These are phyloP conservation scores for Rhimphoctona megacephalus DNA, from an alignment of 2,888 invertebrate genomes.

Conservation along the genomic window DNA sequence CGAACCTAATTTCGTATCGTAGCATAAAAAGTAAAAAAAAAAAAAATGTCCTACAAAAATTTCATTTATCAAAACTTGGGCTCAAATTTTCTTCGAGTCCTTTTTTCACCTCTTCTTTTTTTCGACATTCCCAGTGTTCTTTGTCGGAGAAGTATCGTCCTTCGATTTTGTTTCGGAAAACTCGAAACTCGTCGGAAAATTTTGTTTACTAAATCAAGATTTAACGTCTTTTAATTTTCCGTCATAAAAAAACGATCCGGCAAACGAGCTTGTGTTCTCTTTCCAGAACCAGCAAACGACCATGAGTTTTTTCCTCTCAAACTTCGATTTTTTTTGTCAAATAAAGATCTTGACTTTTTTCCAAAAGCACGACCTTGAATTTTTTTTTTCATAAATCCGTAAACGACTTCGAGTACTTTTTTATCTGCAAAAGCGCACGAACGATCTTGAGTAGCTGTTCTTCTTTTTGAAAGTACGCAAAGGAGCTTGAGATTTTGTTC, in stretches of 20 bases:
- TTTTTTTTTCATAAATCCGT: not conserved
- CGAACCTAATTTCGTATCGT: constrained; percentile 21
- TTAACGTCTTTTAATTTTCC: not conserved
- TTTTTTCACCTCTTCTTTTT: not conserved
- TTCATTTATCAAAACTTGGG: constrained; percentile 6
- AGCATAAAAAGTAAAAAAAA: not conserved
- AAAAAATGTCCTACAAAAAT: not conserved
- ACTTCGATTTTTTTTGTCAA: not conserved
- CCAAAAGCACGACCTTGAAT: not conserved
- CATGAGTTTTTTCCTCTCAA: not conserved
- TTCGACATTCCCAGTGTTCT: not conserved
- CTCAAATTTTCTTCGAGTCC: not conserved
- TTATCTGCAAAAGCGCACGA: not conserved
- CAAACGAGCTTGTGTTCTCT: not conserved
- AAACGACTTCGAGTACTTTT: not conserved
- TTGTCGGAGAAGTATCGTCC: not conserved
- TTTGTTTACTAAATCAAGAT: not conserved
- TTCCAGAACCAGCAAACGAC: no score
- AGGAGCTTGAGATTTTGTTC: not conserved
- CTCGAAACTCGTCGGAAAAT: constrained; percentile 1
- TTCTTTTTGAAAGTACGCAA: not conserved
- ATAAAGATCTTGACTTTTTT: not conserved
- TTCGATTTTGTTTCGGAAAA: not conserved
- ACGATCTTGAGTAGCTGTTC: not conserved
- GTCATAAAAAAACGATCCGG: not conserved